A percentile compares a stretch with the other conserved stretches of the same genome.
These are phyloP conservation scores for Psittacula echo DNA, from an alignment of 2,797 vertebrate genomes.

Conservation along the genomic window DNA sequence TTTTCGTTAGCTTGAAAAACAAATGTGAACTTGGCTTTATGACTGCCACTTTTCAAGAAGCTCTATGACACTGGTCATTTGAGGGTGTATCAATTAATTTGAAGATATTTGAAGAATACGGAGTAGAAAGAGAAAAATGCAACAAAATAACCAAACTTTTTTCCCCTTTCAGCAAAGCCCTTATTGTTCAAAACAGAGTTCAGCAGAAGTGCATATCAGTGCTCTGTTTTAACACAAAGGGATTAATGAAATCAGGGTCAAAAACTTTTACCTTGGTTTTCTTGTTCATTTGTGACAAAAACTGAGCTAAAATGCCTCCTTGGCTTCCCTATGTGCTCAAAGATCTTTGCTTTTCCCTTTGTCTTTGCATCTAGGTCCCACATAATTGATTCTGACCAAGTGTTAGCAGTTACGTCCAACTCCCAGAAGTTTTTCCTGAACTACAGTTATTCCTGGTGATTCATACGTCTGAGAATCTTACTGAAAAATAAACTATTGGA, in stretches of 20 bases:
- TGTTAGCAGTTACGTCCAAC: constrained; percentile 17
- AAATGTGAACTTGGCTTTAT: neutral
- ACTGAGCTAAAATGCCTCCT: neutral
- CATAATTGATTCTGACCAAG: constrained; percentile 35
- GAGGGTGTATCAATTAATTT: neutral
- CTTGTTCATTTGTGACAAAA: neutral
- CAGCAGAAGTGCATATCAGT: neutral
- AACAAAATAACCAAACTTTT: neutral
- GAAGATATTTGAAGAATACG: neutral
- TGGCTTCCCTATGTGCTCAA: neutral
- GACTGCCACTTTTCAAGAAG: neutral
- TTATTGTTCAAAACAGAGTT: neutral
- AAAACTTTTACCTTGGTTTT: neutral
- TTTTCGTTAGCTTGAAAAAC: neutral
- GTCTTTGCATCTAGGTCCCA: constrained; percentile 11
- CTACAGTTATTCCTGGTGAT: constrained; percentile 50
- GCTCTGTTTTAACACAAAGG: neutral
- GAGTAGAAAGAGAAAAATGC: neutral
- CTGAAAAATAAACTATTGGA: constrained; percentile 65
- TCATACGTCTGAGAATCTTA: constrained; percentile 68
- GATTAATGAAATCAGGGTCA: neutral
- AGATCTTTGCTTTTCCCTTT: neutral
- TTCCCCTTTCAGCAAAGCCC: neutral
- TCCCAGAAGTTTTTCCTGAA: constrained; percentile 57
- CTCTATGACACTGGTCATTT: neutral